phyloP scores from a whole-genome alignment of 2,888 invertebrate species.

The Microctonus hyperodae region DNA sequence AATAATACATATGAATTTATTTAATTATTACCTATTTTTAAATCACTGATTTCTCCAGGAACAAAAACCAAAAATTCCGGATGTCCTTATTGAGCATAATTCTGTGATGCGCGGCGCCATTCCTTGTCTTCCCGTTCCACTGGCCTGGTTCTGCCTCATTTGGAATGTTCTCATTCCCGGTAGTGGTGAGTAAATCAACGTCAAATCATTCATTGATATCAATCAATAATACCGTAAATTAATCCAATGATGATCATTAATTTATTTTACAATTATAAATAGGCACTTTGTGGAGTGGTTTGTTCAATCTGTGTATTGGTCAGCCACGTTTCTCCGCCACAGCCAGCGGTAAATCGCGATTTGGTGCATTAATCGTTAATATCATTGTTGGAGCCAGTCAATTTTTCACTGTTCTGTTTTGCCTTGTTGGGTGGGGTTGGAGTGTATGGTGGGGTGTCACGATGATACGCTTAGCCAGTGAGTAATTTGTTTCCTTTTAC shows the following conservation, averaged over 20 bases:
- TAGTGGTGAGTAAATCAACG: constrained; percentile 67
- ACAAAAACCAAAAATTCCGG: constrained; percentile 77
- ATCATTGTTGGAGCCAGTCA: constrained; percentile 87
- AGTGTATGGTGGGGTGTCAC: constrained; percentile 97
- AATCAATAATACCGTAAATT: not conserved
- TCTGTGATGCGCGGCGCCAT: constrained; percentile 92
- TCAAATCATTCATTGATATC: not conserved
- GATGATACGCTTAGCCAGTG: constrained; percentile 88
- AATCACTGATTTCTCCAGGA: constrained; percentile 66
- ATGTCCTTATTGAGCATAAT: constrained; percentile 79
- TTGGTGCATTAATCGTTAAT: constrained; percentile 86
- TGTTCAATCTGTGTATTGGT: constrained; percentile 88
- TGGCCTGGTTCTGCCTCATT: constrained; percentile 88
- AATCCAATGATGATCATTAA: too few species aligned
- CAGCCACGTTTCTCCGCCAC: constrained; percentile 86
- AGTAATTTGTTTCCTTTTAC: constrained; percentile 61
- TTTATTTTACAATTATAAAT: constrained; percentile 37
- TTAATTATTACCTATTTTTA: not conserved
- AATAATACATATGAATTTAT: too few species aligned
- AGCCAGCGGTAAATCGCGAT: constrained; percentile 77
- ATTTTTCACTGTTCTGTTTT: constrained; percentile 91
- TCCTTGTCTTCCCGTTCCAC: constrained; percentile 84
- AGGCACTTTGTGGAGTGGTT: constrained; percentile 91
- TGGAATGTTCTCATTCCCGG: constrained; percentile 84
- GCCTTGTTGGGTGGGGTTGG: constrained; percentile 98